Evolutionary conservation across 2,888 invertebrate species (phyloP).

Genomic region (Melikaiella ostensackeni): DNA sequence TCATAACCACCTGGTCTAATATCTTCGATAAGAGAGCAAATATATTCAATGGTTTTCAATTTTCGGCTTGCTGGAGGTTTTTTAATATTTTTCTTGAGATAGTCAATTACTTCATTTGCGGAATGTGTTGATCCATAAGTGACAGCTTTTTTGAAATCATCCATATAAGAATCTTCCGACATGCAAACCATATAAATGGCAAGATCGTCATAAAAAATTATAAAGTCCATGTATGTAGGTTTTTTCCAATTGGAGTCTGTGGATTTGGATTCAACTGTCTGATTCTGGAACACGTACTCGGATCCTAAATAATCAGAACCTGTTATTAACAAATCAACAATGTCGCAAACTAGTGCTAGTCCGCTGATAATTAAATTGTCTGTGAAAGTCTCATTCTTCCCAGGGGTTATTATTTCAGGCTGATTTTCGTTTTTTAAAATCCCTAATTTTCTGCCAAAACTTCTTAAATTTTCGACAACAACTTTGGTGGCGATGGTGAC

Average conservation of each 20-base stretch:
- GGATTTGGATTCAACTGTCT: background rate
- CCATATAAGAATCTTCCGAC: background rate
- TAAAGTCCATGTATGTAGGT: background rate
- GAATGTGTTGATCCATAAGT: background rate
- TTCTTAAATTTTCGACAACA: background rate
- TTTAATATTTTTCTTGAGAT: background rate
- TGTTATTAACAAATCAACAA: background rate
- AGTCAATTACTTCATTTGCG: background rate
- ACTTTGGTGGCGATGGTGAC: background rate
- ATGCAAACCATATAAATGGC: background rate
- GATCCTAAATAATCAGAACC: background rate
- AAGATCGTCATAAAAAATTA: background rate
- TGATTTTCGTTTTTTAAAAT: background rate
- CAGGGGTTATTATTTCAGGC: background rate
- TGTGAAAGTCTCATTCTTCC: background rate
- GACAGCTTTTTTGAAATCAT: background rate
- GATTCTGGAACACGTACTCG: background rate
- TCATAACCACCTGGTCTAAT: conserved; percentile 17
- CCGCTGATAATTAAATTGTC: conserved; percentile 1
- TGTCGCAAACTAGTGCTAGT: background rate
- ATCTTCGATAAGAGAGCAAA: background rate
- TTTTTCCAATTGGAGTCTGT: background rate
- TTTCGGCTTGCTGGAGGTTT: background rate
- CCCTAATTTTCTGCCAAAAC: background rate
- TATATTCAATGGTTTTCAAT: background rate